phyloP scores from a whole-genome alignment of 1,140 invertebrate genomes.

The Drosophila mayri region DNA sequence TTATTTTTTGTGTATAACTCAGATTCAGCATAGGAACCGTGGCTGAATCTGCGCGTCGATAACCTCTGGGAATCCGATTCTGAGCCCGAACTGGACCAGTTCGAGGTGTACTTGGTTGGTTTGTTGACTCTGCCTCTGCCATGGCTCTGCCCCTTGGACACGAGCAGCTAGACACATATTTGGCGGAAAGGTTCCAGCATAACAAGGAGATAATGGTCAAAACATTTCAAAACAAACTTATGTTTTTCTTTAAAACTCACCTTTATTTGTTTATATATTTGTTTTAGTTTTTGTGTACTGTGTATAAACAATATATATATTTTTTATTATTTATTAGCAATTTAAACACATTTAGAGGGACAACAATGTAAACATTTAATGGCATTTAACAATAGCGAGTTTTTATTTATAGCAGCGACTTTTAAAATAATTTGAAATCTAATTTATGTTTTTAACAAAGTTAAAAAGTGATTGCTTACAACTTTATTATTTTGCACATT shows the following conservation, averaged over 20 bases:
- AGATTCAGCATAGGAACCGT: neutral
- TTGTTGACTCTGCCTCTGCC: constrained; percentile 19
- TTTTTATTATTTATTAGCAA: neutral
- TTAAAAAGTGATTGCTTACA: neutral
- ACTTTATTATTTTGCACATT: neutral
- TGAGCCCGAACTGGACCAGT: constrained; percentile 12
- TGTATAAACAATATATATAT: neutral
- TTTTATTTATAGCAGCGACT: neutral
- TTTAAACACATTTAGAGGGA: neutral
- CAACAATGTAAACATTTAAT: neutral
- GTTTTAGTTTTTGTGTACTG: too few relatives aligned
- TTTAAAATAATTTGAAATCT: neutral
- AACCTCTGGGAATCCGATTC: constrained; percentile 24
- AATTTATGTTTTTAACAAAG: neutral
- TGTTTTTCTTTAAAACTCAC: constrained; percentile 6
- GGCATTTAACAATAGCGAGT: neutral
- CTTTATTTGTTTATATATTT: neutral
- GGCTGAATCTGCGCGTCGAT: constrained; percentile 13
- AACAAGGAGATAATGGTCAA: constrained; percentile 2
- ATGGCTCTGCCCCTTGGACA: constrained; percentile 17
- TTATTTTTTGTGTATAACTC: constrained; percentile 2
- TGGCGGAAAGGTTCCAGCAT: constrained; percentile 4
- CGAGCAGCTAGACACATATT: constrained; percentile 10
- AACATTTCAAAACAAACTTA: neutral
- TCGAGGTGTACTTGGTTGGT: constrained; percentile 18